phyloP scores from a whole-genome alignment of 2,888 invertebrate genomes.

The Lepidochrysops patricia region DNA sequence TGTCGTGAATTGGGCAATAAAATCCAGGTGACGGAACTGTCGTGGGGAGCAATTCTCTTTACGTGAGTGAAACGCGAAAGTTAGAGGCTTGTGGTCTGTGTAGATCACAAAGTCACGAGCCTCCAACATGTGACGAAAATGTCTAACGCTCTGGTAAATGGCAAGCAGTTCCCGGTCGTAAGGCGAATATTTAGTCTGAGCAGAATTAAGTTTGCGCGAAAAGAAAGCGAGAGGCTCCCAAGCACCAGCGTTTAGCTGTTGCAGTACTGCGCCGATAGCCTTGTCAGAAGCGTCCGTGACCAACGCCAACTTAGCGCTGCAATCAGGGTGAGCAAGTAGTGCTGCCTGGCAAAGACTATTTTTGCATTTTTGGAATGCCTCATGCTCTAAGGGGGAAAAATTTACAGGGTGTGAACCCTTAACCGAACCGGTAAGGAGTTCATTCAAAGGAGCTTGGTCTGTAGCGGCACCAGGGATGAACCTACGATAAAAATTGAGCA shows the following conservation, averaged over 20 bases:
- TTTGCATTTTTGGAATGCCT: background rate
- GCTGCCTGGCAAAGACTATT: background rate
- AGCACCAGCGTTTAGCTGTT: background rate
- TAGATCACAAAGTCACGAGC: background rate
- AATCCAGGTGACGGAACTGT: background rate
- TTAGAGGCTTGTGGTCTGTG: slow-evolving; percentile 2
- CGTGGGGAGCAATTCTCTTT: slow-evolving; percentile 1
- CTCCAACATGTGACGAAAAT: background rate
- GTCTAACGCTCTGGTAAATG: background rate
- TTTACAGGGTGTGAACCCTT: slow-evolving; percentile 30
- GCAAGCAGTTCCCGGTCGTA: slow-evolving; percentile 4
- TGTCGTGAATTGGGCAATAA: background rate
- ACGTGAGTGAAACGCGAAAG: background rate
- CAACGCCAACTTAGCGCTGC: slow-evolving; percentile 29
- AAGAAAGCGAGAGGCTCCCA: slow-evolving; percentile 2
- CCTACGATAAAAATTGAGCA: slow-evolving; percentile 31
- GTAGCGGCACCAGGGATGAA: slow-evolving; percentile 36
- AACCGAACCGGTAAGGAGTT: slow-evolving; percentile 26
- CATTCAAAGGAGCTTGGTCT: slow-evolving; percentile 34
- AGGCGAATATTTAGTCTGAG: background rate
- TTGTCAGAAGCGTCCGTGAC: slow-evolving; percentile 28
- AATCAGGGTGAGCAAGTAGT: slow-evolving; percentile 18
- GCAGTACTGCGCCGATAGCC: slow-evolving; percentile 19
- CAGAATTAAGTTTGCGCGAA: background rate
- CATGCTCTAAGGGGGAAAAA: background rate